Evolutionary conservation across 37 sponge, comb jelly and placozoan genomes (phyloP).

Genomic region (Oscarella lobularis): DNA sequence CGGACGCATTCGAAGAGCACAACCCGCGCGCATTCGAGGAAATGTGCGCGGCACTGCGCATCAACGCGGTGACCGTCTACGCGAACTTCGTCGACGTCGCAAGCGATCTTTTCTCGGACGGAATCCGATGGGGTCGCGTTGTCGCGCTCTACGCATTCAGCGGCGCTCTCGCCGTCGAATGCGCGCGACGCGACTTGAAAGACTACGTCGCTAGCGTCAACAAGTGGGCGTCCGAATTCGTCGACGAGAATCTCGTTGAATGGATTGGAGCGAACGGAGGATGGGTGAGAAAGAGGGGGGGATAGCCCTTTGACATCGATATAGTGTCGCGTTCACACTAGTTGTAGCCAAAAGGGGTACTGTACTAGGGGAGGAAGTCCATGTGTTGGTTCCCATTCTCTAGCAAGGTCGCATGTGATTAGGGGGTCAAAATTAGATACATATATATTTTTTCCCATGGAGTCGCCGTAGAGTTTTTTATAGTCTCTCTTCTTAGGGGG

Average conservation of each 20-base stretch:
- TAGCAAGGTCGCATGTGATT: too few species aligned
- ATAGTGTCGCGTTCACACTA: too few species aligned
- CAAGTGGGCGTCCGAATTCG: conserved; percentile 27
- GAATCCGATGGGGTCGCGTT: conserved; percentile 38
- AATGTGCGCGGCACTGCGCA: not conserved
- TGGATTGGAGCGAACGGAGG: conserved; percentile 27
- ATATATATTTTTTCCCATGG: too few species aligned
- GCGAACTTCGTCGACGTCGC: conserved; percentile 19
- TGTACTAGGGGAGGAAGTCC: too few species aligned
- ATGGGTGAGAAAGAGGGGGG: conserved; percentile 74
- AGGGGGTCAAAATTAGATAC: too few species aligned
- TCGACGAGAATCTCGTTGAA: conserved; percentile 13
- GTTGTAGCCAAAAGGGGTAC: too few species aligned
- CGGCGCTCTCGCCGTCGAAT: conserved; percentile 17
- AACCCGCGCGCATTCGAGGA: not conserved
- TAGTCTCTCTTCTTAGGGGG: too few species aligned
- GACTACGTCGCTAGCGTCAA: conserved; percentile 15
- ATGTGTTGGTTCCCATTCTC: too few species aligned
- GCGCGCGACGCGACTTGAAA: conserved; percentile 9
- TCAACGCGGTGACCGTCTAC: conserved; percentile 16
- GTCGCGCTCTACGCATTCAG: conserved; percentile 33
- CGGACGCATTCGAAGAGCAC: conserved; percentile 3
- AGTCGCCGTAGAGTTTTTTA: too few species aligned
- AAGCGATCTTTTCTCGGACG: conserved; percentile 13
- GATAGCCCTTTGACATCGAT: too few species aligned